Conservation (phyloP, 2,113 vertebrate species). For the Grallaria varia region DNA sequence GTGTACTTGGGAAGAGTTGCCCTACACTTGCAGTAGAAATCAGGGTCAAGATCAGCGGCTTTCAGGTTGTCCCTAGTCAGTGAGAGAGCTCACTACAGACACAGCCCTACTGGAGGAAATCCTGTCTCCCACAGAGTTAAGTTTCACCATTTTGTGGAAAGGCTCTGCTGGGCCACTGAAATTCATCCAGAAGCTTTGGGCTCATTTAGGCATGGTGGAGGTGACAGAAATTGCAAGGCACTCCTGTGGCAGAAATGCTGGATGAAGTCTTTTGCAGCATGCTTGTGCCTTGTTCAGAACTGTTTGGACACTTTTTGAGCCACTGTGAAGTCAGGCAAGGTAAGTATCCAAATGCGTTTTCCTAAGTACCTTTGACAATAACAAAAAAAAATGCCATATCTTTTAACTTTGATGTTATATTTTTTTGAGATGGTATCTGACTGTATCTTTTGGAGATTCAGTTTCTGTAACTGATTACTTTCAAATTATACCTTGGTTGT, state of each 20-base stretch:
- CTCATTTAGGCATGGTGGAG: not conserved
- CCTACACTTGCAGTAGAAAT: not conserved
- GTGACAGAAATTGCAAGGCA: not conserved
- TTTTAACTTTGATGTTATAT: not conserved
- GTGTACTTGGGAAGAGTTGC: not conserved
- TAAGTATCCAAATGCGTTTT: not conserved
- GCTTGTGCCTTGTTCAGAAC: not conserved
- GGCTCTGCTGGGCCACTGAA: not conserved
- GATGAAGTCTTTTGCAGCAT: not conserved
- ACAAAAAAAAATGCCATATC: not conserved
- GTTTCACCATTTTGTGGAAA: not conserved
- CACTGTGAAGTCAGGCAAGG: not conserved
- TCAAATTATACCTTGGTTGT: not conserved
- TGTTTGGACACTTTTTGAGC: not conserved
- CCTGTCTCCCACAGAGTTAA: not conserved
- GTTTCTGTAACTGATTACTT: slow-evolving; percentile 1
- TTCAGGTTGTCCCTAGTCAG: not conserved
- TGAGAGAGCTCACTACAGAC: not conserved
- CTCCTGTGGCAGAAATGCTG: not conserved
- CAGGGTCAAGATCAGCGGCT: not conserved
- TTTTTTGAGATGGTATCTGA: not conserved
- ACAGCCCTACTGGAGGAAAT: not conserved
- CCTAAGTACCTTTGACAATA: not conserved
- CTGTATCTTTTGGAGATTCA: not conserved
- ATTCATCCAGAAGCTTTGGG: not conserved